Evolutionary conservation across 2,888 invertebrate genomes (phyloP), one percentile per base, ranked within the genome.

Genomic region (Frankliniella intonsa): DNA sequence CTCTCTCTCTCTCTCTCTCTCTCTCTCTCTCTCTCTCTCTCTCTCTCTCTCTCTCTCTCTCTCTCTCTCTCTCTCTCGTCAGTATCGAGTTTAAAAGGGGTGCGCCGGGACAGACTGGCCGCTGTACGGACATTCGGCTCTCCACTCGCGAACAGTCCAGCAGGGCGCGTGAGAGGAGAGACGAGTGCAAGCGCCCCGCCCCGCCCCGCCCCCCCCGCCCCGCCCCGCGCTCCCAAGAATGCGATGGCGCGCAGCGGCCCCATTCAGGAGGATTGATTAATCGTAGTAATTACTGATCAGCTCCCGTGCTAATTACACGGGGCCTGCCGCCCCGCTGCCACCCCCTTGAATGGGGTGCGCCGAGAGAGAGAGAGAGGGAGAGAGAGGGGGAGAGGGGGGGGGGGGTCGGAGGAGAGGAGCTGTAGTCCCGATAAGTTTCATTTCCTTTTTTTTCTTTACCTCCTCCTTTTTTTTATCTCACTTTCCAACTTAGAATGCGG

Each of bases 211-310:
- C 7, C 10, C 55, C 7, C 55, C 7, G 55, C 55, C 14, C 7
- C 14, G n/a, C 62, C 14, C 17, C 62, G 14, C 62, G 62, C 19
- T 38, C 38, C 38, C 38, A 38, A 38, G 38, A 38, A 38, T 38
- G 38, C 62, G 62, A 19, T 62, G 17, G 62, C 62, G 69, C 69
- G 12, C 69, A 8, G 9, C 69, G 10, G 25, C 25, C 5, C 69
- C 69, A 25, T 25, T 76, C 69, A 22, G 69, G 25, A 22, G 69
- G 69, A 76, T 76, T 89, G 89, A 90, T 90, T 90, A 90, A 90
- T 90, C 89, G 89, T 87, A 88, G 89, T 89, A 90, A 90, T 90
- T 90, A 90, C 89, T 88, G 89, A 89, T 89, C 89, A 88, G 88
- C 85, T 85, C 85, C 85, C 84, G 84, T 84, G 85, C 86, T 86